Evolutionary conservation across 2,888 invertebrate species (phyloP).

Genomic region (Acronicta leporina): DNA sequence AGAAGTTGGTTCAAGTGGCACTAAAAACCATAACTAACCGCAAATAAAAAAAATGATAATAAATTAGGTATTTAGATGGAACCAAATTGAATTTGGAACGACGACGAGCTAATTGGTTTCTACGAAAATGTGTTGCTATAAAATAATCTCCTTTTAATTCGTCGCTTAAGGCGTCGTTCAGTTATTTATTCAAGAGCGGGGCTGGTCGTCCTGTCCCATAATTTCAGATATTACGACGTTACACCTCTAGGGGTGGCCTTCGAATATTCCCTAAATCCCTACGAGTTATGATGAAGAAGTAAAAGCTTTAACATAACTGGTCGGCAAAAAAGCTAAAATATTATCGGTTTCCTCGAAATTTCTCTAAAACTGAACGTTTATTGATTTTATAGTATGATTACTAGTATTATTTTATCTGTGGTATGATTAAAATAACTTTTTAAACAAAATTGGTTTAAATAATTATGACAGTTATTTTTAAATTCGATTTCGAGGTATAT

Average conservation of each 20-base stretch:
- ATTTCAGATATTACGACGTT: constrained; percentile 33
- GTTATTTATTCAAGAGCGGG: constrained; percentile 68
- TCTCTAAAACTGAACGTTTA: no score
- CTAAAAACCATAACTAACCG: no score
- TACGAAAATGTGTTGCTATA: constrained; percentile 42
- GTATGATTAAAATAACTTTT: no score
- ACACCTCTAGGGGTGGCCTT: constrained; percentile 10
- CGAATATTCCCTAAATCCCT: constrained; percentile 17
- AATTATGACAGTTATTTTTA: neutral
- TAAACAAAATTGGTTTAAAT: no score
- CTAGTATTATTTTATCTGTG: no score
- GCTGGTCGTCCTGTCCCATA: constrained; percentile 27
- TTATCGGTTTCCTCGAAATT: neutral
- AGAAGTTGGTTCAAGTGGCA: no score
- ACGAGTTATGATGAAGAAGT: constrained; percentile 15
- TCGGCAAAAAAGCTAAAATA: neutral
- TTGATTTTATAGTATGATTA: no score
- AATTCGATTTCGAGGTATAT: neutral
- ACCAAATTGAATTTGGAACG: constrained; percentile 34
- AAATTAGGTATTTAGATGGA: constrained; percentile 11
- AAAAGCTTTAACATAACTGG: neutral
- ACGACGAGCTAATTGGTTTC: constrained; percentile 30
- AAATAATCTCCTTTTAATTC: constrained; percentile 70
- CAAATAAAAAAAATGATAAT: neutral
- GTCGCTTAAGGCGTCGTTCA: constrained; percentile 58